A percentile compares a stretch with the other conserved stretches of the same genome.
phyloP scores from a whole-genome alignment of 2,888 invertebrate species.

The Nomada ruficornis region DNA sequence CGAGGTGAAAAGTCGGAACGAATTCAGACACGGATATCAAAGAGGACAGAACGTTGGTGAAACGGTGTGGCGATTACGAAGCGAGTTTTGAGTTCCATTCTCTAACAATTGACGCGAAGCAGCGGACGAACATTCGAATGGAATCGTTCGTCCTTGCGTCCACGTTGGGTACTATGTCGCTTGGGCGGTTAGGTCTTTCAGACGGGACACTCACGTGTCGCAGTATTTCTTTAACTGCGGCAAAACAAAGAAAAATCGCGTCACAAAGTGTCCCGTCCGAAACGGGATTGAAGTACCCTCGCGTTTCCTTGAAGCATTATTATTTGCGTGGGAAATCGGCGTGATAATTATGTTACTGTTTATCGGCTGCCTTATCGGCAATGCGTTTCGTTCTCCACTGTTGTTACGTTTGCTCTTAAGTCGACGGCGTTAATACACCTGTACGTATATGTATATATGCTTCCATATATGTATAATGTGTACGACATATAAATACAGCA shows the following conservation, averaged over 20 bases:
- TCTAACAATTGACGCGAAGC: slow-evolving; percentile 55
- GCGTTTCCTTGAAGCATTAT: background rate
- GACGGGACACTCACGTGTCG: too few relatives aligned
- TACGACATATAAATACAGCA: slow-evolving; percentile 72
- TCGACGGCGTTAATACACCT: slow-evolving; percentile 54
- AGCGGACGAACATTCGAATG: slow-evolving; percentile 48
- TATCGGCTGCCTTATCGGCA: slow-evolving; percentile 58
- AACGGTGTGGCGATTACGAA: slow-evolving; percentile 34
- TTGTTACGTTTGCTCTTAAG: slow-evolving; percentile 52
- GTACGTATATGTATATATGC: background rate
- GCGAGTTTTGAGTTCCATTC: slow-evolving; percentile 63
- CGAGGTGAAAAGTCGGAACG: slow-evolving; percentile 8
- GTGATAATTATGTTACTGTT: slow-evolving; percentile 58
- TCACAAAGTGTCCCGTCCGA: too few relatives aligned
- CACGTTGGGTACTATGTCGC: background rate
- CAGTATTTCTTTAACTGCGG: too few relatives aligned
- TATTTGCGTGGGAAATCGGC: slow-evolving; percentile 43
- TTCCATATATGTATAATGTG: slow-evolving; percentile 10
- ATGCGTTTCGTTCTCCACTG: slow-evolving; percentile 59
- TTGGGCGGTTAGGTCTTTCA: background rate
- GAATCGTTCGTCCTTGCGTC: slow-evolving; percentile 20
- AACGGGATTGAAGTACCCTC: background rate
- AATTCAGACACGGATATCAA: slow-evolving; percentile 1
- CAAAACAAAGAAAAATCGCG: too few relatives aligned
- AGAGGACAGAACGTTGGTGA: slow-evolving; percentile 6